These are phyloP conservation scores for Eilema sororculum DNA, from an alignment of 2,888 invertebrate species.

Conservation along the genomic window DNA sequence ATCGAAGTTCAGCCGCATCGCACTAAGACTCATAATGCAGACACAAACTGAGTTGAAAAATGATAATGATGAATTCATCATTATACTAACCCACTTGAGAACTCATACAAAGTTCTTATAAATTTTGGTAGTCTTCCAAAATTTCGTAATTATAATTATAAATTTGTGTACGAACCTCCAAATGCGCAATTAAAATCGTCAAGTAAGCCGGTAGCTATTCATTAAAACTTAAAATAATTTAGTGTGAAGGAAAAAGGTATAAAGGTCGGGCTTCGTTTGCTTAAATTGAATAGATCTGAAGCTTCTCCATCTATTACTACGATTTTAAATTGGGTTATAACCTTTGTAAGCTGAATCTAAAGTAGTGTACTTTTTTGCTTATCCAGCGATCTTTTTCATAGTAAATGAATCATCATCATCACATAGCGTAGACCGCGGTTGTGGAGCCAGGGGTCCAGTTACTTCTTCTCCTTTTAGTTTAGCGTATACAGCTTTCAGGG, in stretches of 20 bases:
- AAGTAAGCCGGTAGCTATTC: conserved; percentile 24
- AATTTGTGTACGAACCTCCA: conserved; percentile 22
- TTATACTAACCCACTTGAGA: too few species aligned
- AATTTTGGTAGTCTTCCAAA: conserved; percentile 14
- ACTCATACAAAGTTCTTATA: conserved; percentile 6
- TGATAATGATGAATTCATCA: too few species aligned
- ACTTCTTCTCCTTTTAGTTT: too few species aligned
- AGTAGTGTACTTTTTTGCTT: too few species aligned
- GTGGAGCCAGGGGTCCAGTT: too few species aligned
- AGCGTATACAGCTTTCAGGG: too few species aligned
- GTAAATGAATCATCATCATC: too few species aligned
- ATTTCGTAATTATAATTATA: conserved; percentile 21
- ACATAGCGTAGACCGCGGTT: too few species aligned
- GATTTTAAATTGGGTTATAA: conserved; percentile 33
- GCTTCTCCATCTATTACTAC: conserved; percentile 9
- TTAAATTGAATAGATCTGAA: conserved; percentile 23
- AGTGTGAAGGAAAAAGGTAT: conserved; percentile 21
- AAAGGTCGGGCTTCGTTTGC: conserved; percentile 7
- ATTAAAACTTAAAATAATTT: conserved; percentile 35
- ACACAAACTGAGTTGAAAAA: too few species aligned
- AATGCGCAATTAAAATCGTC: conserved; percentile 33
- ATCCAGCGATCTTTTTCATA: too few species aligned
- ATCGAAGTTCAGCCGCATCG: too few species aligned
- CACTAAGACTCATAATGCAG: too few species aligned
- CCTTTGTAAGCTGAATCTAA: not conserved